Evolutionary conservation across 2,797 vertebrate species (phyloP), one percentile per base, ranked within the genome.

Genomic region (Aphelocoma californica): DNA sequence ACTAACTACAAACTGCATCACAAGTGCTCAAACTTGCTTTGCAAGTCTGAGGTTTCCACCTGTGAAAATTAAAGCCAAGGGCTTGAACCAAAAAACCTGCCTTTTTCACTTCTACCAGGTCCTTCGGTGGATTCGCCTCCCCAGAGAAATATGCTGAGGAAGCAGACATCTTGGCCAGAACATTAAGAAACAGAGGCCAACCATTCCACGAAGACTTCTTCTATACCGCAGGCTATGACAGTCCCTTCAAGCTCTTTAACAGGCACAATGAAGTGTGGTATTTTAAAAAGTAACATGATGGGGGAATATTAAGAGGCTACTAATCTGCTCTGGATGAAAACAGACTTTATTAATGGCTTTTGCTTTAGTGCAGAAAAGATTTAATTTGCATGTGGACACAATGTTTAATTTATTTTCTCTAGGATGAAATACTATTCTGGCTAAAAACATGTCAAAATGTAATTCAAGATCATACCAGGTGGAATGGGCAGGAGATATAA

Each of bases 211-310:
- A 97, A 72, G 94, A 97, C 4, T 97, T 94, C 84, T 97, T 87
- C 54, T 92, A 92, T 2, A 96, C 96, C 26, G 96, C 93, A 67
- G 96, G 96, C 58, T 97, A 97, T 14, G 92, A 97, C 83, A 96
- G 93, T 29, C 97, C 96, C 47, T 97, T 96, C 81, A 97, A 93
- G 83, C 90, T 97, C 44, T 95, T 97, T 1, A 95, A 97, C 73
- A 94, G 97, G 58, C 97, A 97, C 75, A 97, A 97, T 0, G 96
- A 97, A 96, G 96, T 97, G 24, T 97, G 97, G 97, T 97, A 96
- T 80, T 94, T 96, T 34, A 96, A 92, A 24, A 97, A 96, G 60
- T 97, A 96, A 77, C 14, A 40, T 0, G 3, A 42, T 2, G 4
- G 10, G 8, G 5, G 7, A n/a, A n/a, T 38, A 38, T 6, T 32